These are phyloP conservation scores for Eleginops maclovinus DNA, from an alignment of 2,113 vertebrate species.

Conservation along the genomic window DNA sequence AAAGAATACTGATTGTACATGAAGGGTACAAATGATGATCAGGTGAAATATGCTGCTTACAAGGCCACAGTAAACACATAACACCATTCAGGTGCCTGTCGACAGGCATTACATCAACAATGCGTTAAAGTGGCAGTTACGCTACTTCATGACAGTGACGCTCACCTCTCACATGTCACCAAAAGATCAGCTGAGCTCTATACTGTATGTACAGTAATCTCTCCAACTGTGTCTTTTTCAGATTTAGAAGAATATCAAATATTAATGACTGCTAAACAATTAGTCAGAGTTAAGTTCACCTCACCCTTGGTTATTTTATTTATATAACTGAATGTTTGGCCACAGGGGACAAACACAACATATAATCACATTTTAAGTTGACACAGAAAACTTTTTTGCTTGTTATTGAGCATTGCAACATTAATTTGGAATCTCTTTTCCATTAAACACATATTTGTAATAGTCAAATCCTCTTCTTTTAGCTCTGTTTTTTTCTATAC, in stretches of 20 bases:
- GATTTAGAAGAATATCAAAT: not conserved
- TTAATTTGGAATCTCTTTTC: too few relatives aligned
- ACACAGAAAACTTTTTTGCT: too few relatives aligned
- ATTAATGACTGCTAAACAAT: not conserved
- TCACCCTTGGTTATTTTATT: too few relatives aligned
- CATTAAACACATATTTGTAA: too few relatives aligned
- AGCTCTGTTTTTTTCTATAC: too few relatives aligned
- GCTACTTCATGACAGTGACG: conserved; percentile 1
- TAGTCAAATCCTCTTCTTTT: too few relatives aligned
- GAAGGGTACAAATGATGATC: not conserved
- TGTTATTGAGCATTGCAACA: not conserved
- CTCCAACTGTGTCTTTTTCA: conserved; percentile 3
- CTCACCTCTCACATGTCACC: not conserved
- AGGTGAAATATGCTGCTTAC: not conserved
- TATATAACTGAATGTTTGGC: not conserved
- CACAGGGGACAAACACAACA: not conserved
- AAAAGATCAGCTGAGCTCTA: not conserved
- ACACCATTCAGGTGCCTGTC: not conserved
- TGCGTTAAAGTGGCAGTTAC: not conserved
- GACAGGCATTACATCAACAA: not conserved
- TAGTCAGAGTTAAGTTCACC: not conserved
- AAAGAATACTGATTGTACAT: conserved; percentile 9
- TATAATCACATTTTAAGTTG: too few relatives aligned
- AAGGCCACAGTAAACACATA: not conserved
- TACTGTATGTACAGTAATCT: not conserved